Evolutionary conservation across 2,888 invertebrate genomes (phyloP).

Genomic region (Homarus gammarus): DNA sequence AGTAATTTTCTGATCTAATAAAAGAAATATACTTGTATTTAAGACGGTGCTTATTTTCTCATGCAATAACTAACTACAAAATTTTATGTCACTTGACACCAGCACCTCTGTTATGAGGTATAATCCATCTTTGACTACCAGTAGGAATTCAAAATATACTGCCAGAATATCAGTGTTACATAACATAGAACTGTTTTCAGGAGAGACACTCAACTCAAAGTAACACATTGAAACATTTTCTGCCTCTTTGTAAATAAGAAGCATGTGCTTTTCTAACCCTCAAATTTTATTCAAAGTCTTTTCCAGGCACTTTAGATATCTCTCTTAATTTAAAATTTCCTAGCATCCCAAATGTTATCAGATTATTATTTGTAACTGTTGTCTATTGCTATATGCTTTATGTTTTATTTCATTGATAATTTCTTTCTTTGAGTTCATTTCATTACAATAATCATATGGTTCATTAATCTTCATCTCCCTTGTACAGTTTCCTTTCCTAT

Average conservation of each 20-base stretch:
- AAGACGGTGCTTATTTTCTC: conserved; percentile 51
- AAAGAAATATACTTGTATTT: conserved; percentile 29
- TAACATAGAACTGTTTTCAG: background rate
- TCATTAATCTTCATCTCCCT: no score
- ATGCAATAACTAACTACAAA: conserved; percentile 58
- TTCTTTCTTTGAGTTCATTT: background rate
- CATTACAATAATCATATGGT: background rate
- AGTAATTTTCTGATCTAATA: conserved; percentile 31
- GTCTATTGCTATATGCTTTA: background rate
- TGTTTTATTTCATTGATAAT: background rate
- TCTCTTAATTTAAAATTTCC: no score
- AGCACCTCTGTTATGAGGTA: conserved; percentile 12
- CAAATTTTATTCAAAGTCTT: background rate
- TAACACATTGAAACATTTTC: background rate
- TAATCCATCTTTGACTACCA: conserved; percentile 20
- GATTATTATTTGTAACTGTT: background rate
- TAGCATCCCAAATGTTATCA: no score
- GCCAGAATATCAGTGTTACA: conserved; percentile 20
- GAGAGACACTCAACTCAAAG: conserved; percentile 4
- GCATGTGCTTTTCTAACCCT: background rate
- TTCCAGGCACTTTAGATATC: background rate
- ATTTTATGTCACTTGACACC: conserved; percentile 35
- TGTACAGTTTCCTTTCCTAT: no score
- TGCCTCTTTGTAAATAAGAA: background rate
- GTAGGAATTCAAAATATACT: conserved; percentile 1